Evolutionary conservation across 1,140 invertebrate genomes (phyloP), one percentile per base, ranked within the genome.

Genomic region (Lepidotrigona ventralis): DNA sequence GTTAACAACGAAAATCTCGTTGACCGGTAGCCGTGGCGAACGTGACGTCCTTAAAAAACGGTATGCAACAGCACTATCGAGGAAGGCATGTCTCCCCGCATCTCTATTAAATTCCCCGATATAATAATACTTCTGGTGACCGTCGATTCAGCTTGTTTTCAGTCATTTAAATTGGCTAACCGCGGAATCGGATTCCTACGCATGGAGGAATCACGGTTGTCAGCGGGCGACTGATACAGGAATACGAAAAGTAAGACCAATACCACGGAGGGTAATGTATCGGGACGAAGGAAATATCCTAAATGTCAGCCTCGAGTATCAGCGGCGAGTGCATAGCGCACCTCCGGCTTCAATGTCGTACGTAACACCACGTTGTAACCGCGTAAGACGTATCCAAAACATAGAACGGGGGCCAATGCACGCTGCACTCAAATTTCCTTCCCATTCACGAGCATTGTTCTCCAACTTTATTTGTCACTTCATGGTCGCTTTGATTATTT

Each of bases 401-500:
- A 87, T 84, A 87, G 56, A 85, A 88, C 82, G 51, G 70, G 75
- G 72, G 81, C 79, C 86, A 74, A 86, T 81, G 88, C 87, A 90
- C 88, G 83, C 84, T 80, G 66, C 86, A 88, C 83, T 83, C 79
- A 83, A 76, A 82, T 85, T 90, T 90, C 87, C 85, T 86, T 87
- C 86, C 87, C 90, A 87, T 91, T 88, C 86, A 86, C 87, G 85
- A 92, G 91, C 92, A 93, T 93, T 93, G 91, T 93, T 91, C 90
- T 92, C 88, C 85, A 92, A 92, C 91, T 93, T 93, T 93, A 93
- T 93, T 93, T 93, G 92, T 93, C 93, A 93, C 93, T 93, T 93
- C 92, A 93, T 93, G 92, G 92, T 93, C 93, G 92, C 91, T 93
- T 93, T 93, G 92, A 93, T 93, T 94, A 93, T 94, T 93, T 94